These are phyloP conservation scores for Scaptomyza montana DNA, from an alignment of 1,140 invertebrate species.

Conservation along the genomic window DNA sequence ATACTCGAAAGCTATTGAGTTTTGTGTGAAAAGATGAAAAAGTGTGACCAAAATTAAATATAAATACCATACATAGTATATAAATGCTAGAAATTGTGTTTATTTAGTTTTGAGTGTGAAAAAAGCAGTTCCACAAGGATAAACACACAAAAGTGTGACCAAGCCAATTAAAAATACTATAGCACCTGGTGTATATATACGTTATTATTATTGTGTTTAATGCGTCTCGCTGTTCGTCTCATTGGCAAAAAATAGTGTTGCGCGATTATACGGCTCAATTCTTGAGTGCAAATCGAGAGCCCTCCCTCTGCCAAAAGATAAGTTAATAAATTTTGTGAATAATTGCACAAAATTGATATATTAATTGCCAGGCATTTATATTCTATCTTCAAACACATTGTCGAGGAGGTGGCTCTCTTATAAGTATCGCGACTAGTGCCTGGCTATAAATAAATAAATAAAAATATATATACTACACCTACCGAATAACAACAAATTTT, in stretches of 20 bases:
- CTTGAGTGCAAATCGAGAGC: slow-evolving; percentile 25
- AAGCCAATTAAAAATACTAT: no score
- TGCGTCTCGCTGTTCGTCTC: slow-evolving; percentile 35
- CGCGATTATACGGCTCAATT: slow-evolving; percentile 63
- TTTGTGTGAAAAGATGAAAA: no score
- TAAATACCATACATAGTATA: no score
- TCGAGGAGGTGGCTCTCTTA: slow-evolving; percentile 64
- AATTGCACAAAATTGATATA: slow-evolving; percentile 75
- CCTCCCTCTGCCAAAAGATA: slow-evolving; percentile 61
- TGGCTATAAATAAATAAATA: slow-evolving; percentile 76
- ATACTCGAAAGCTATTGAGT: no score
- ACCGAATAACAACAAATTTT: slow-evolving; percentile 76
- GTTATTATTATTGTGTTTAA: slow-evolving; percentile 24
- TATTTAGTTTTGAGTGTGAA: no score
- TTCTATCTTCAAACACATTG: slow-evolving; percentile 57
- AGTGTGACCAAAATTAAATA: no score
- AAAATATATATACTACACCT: slow-evolving; percentile 48
- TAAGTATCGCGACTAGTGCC: slow-evolving; percentile 59
- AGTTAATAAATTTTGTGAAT: slow-evolving; percentile 73
- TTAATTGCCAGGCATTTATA: slow-evolving; percentile 75
- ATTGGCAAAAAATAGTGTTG: slow-evolving; percentile 68
- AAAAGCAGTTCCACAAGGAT: no score
- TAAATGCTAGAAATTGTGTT: no score
- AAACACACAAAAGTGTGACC: no score
- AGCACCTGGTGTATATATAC: no score